Evolutionary conservation across 2,888 invertebrate genomes (phyloP), one percentile per base, ranked within the genome.

Genomic region (Dyspetes luteomarginatus): DNA sequence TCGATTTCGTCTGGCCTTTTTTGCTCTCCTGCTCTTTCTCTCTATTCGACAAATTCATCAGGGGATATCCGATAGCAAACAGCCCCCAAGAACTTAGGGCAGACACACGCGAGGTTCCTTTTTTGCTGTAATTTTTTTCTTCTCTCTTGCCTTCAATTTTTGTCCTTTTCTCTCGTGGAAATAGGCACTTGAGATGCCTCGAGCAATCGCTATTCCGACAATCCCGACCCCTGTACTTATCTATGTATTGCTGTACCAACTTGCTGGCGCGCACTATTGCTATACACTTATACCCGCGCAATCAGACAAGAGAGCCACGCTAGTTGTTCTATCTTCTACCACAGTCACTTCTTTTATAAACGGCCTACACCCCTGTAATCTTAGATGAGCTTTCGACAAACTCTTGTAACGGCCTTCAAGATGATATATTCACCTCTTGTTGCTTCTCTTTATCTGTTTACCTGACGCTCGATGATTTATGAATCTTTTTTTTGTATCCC

Each of bases 1-100:
- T 78, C 73, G 72, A 78, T 73, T 73, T 58, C 73, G 62, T 73
- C 73, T 72, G 65, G 72, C 62, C n/a, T 67, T 30, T 67, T 78
- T 72, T 73, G 58, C 48, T 17, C 36, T 41, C 58, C 58, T 22
- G 22, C 45, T 50, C 30, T 52, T 48, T 48, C 12, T 24, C 22
- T 43, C 28, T 50, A 17, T 68, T 68, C 50, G 56, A 56, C 26
- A 56, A 30, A 45, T 48, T 77, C 48, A 26, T 64, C 56, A 17
- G 36, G 22, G 69, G 68, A 74, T 73, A 62, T 78, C 73, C 65
- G 69, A 76, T 72, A 28, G 28, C 72, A 60, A 24, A 36, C 73
- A 45, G 45, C 45, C 9, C 52, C 52, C 56, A 45, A 64, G 48
- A 71, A 48, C 58, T 68, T 55, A 26, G 60, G 45, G 55, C 17